phyloP scores from a whole-genome alignment of 2,888 invertebrate genomes.

The Sipunculus nudus region DNA sequence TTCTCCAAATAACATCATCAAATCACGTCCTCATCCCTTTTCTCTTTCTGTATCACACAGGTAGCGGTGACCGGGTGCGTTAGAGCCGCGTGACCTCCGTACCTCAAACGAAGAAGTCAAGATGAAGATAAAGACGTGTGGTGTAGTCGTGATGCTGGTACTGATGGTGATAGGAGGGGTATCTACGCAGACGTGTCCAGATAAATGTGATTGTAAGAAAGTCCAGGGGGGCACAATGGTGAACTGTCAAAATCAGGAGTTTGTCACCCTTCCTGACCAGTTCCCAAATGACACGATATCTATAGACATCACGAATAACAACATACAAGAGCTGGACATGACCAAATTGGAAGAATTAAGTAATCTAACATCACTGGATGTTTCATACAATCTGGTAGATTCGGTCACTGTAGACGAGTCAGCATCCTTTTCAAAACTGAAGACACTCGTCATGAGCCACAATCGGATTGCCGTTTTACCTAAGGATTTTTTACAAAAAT shows the following conservation, averaged over 20 bases:
- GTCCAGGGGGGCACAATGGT: constrained; percentile 7
- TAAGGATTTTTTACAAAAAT: constrained; percentile 8
- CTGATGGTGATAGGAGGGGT: no score
- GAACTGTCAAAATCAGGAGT: constrained; percentile 15
- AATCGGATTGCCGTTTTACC: constrained; percentile 20
- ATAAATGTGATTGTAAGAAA: not conserved
- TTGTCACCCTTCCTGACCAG: not conserved
- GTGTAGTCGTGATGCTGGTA: no score
- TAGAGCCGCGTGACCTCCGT: no score
- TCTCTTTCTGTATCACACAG: no score
- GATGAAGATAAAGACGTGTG: no score
- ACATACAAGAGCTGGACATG: constrained; percentile 1
- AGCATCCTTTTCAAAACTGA: constrained; percentile 15
- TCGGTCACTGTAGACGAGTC: constrained; percentile 14
- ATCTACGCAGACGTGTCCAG: no score
- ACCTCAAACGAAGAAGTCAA: no score
- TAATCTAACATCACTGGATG: constrained; percentile 12
- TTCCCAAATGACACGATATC: constrained; percentile 25
- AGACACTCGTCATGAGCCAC: constrained; percentile 11
- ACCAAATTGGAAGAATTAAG: constrained; percentile 12
- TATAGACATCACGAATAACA: constrained; percentile 18
- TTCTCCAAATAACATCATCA: no score
- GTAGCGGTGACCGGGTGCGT: no score
- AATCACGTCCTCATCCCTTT: no score
- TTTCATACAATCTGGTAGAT: constrained; percentile 16